Evolutionary conservation across 2,888 invertebrate species (phyloP), one percentile per base, ranked within the genome.

Genomic region (Celastrina argiolus): DNA sequence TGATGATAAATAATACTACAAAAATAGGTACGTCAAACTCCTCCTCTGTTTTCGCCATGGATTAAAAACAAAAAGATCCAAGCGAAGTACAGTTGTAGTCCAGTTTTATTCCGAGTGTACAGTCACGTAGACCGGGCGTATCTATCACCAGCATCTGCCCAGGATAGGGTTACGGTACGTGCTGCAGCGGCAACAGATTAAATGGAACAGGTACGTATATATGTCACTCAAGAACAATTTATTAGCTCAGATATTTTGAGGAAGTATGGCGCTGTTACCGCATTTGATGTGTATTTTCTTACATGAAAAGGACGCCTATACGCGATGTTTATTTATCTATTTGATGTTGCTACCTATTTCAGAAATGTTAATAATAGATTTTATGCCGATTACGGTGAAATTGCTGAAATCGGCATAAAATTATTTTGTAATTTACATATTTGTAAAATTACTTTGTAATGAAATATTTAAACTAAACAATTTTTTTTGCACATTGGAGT

Each of bases 111-210:
- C 36, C 18, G 14, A 39, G 39, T 18, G 18, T 18, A 61, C 14
- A 22, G 61, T 61, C 39, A 61, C 61, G 61, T 61, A 61, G 61
- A 39, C n/a, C 18, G 18, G 14, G 18, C 59, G 34, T 61, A 61
- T 61, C 61, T 61, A 61, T 61, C 61, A 61, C 36, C 39, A 61
- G 39, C 61, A 61, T 61, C 61, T 61, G 61, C 22, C 61, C 61
- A 61, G 61, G 61, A 39, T 61, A 39, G 61, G 61, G 61, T 61
- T 61, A 68, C 65, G 66, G 68, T 64, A 71, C 71, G 71, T 70
- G 71, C 58, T 70, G 71, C 58, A 58, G 58, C 59, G 42, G n/a
- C 42, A 31, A 42, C 28, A 66, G 42, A 66, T 66, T 66, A 66
- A 66, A 56, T 31, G 58, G 58, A 28, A 41, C 58, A 58, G 58